A percentile compares a stretch with the other conserved stretches of the same genome.
Conservation (phyloP, 1,140 invertebrate species). For the Dinothrombium tinctorium region DNA sequence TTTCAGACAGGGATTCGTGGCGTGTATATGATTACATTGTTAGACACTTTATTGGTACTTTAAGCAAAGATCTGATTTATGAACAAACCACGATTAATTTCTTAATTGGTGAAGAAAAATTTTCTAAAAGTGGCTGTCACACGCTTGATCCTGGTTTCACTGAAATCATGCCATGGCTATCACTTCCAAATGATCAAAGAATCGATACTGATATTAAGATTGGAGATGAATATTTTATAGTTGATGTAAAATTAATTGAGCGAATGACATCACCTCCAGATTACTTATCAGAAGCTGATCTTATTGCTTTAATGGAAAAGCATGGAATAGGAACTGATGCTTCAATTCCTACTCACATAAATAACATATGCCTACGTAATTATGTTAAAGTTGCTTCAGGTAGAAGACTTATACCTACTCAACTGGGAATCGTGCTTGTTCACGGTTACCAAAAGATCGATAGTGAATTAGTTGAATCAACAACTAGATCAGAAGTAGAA, state of each 20-base stretch:
- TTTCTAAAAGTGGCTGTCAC: slow-evolving; percentile 56
- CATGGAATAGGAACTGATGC: slow-evolving; percentile 98
- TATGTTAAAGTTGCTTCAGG: slow-evolving; percentile 63
- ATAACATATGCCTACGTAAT: slow-evolving; percentile 92
- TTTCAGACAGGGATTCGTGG: slow-evolving; percentile 70
- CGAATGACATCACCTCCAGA: slow-evolving; percentile 82
- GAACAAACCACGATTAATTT: slow-evolving; percentile 51
- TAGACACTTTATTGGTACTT: slow-evolving; percentile 83
- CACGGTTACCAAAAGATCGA: slow-evolving; percentile 98
- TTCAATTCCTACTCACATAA: slow-evolving; percentile 98
- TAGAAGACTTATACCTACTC: slow-evolving; percentile 61
- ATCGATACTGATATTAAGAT: slow-evolving; percentile 29
- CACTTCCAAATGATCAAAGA: slow-evolving; percentile 54
- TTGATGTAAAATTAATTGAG: slow-evolving; percentile 45
- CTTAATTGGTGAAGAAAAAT: slow-evolving; percentile 57
- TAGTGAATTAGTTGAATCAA: slow-evolving; percentile 78
- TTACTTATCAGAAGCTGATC: slow-evolving; percentile 87
- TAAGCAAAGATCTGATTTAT: slow-evolving; percentile 48
- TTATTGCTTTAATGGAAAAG: slow-evolving; percentile 98
- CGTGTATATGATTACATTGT: slow-evolving; percentile 89
- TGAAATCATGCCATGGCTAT: slow-evolving; percentile 71
- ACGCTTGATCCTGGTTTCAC: slow-evolving; percentile 82
- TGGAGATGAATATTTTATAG: slow-evolving; percentile 10
- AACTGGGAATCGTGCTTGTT: slow-evolving; percentile 82
- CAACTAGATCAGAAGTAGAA: slow-evolving; percentile 89